Percentiles rank a stretch among this genome's conserved stretches.
Evolutionary conservation across 2,113 vertebrate species (phyloP).

Genomic region (Microcebus murinus): DNA sequence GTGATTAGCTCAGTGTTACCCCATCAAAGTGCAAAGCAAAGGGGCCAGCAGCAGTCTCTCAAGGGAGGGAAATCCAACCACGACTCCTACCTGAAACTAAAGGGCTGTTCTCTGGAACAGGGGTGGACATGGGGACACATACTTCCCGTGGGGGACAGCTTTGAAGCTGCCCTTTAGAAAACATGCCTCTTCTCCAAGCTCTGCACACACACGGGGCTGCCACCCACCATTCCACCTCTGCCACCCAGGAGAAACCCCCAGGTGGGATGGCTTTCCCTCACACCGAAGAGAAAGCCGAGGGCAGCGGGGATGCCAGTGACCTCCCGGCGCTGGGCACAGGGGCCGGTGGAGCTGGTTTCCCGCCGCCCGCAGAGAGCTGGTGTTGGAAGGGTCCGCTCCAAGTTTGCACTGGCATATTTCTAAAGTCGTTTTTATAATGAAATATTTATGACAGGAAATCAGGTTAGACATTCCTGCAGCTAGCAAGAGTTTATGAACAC

Average conservation of each 20-base stretch:
- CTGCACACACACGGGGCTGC: conserved; percentile 31
- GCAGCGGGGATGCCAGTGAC: conserved; percentile 72
- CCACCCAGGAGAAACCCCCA: conserved; percentile 71
- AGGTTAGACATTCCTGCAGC: conserved; percentile 87
- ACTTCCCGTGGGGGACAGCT: conserved; percentile 55
- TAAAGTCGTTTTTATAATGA: conserved; percentile 85
- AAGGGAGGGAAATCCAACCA: conserved; percentile 27
- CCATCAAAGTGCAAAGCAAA: conserved; percentile 53
- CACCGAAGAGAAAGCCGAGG: conserved; percentile 70
- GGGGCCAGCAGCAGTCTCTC: not conserved
- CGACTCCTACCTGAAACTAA: conserved; percentile 37
- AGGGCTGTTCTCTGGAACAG: conserved; percentile 22
- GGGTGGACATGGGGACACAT: conserved; percentile 35
- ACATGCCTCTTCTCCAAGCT: conserved; percentile 42
- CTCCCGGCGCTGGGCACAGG: conserved; percentile 51
- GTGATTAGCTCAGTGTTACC: not conserved
- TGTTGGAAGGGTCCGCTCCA: conserved; percentile 77
- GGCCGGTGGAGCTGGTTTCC: conserved; percentile 79
- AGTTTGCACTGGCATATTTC: conserved; percentile 85
- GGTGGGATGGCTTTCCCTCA: conserved; percentile 66
- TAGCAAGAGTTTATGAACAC: conserved; percentile 81
- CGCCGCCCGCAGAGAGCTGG: conserved; percentile 71
- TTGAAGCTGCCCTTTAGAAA: conserved; percentile 83
- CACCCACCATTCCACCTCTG: conserved; percentile 67
- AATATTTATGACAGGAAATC: conserved; percentile 90